Evolutionary conservation across 2,888 invertebrate genomes (phyloP).

Genomic region (Andrena haemorrhoa): DNA sequence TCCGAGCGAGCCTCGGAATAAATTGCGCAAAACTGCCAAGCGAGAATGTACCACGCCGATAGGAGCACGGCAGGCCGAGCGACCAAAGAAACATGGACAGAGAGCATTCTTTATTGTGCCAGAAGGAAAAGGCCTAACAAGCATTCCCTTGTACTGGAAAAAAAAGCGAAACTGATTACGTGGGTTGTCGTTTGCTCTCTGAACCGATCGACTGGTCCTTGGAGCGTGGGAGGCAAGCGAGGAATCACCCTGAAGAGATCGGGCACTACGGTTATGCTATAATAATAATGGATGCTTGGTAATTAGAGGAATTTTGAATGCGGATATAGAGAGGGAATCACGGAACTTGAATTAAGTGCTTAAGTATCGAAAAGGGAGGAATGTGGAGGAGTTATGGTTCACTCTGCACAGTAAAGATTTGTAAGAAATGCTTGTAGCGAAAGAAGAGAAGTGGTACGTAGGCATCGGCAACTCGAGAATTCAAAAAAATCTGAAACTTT

Average conservation of each 20-base stretch:
- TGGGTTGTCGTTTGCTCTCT: constrained; percentile 58
- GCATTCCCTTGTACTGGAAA: constrained; percentile 31
- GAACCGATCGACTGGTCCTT: constrained; percentile 62
- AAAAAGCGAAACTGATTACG: constrained; percentile 2
- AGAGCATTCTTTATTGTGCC: constrained; percentile 65
- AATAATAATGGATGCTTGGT: background rate
- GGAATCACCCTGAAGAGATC: constrained; percentile 44
- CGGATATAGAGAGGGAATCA: background rate
- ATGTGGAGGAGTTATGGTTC: background rate
- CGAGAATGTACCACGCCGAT: constrained; percentile 73
- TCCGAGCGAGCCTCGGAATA: constrained; percentile 55
- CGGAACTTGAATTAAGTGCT: background rate
- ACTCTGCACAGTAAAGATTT: background rate
- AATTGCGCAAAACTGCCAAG: constrained; percentile 67
- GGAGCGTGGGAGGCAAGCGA: constrained; percentile 54
- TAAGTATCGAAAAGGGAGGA: background rate
- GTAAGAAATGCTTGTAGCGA: background rate
- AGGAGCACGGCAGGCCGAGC: constrained; percentile 78
- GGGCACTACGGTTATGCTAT: constrained; percentile 37
- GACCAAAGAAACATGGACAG: constrained; percentile 83
- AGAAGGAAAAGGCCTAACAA: constrained; percentile 1
- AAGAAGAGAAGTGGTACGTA: background rate
- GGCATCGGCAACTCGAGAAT: background rate
- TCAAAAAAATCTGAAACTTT: too few relatives aligned
- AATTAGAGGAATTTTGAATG: background rate